Evolutionary conservation across 2,797 vertebrate species (phyloP).

Genomic region (Phrynocephalus guinanensis): DNA sequence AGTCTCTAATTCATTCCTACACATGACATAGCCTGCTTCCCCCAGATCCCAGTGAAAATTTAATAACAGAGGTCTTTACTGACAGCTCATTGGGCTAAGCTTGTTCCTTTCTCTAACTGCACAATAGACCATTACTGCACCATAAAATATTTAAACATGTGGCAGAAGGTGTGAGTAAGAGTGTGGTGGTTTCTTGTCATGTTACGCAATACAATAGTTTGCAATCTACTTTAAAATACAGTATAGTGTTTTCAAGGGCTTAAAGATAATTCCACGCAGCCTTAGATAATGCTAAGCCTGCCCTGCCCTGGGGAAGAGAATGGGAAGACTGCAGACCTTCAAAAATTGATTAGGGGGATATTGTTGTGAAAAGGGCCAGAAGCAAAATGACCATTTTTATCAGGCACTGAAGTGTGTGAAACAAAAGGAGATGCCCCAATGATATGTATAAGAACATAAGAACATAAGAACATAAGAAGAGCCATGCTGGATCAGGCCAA

Average conservation of each 20-base stretch:
- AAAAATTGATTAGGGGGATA: not conserved
- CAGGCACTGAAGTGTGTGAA: not conserved
- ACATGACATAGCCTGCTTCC: slow-evolving; percentile 43
- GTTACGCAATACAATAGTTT: not conserved
- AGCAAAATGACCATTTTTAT: not conserved
- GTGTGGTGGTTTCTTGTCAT: not conserved
- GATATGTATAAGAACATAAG: too few species aligned
- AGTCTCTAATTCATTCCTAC: slow-evolving; percentile 58
- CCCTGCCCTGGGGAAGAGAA: not conserved
- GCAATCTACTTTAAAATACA: not conserved
- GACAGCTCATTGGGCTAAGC: slow-evolving; percentile 58
- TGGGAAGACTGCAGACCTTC: not conserved
- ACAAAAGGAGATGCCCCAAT: not conserved
- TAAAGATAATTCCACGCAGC: not conserved
- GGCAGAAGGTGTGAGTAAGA: not conserved
- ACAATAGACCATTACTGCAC: slow-evolving; percentile 33
- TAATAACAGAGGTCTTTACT: slow-evolving; percentile 7
- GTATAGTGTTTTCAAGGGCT: not conserved
- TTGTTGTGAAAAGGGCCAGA: not conserved
- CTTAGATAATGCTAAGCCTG: not conserved
- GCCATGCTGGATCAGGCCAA: too few species aligned
- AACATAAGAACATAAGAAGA: too few species aligned
- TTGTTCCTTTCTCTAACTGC: slow-evolving; percentile 60
- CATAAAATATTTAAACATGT: slow-evolving; percentile 64
- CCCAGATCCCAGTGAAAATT: slow-evolving; percentile 50